Percentiles rank a stretch among this genome's conserved stretches.
These are phyloP conservation scores for Ennomos quercinarius DNA, from an alignment of 2,888 invertebrate genomes.

Conservation along the genomic window DNA sequence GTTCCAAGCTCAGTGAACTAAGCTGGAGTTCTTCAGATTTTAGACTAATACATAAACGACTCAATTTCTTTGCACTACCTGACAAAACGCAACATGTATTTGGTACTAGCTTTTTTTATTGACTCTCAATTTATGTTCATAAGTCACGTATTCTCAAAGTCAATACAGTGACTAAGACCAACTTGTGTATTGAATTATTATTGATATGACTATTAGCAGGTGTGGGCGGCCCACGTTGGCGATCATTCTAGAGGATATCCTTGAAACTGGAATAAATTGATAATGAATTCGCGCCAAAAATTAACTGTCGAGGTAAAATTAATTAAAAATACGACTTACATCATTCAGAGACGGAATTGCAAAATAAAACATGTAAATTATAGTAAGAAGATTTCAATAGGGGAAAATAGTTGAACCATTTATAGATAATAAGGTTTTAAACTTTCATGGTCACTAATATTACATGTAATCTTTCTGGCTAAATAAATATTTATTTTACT, in stretches of 20 bases:
- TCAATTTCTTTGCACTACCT: no score
- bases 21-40: no score
- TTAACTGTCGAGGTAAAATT: constrained; percentile 26
- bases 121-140: constrained; percentile 8
- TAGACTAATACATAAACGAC: no score
- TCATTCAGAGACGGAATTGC: constrained; percentile 6
- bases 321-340: constrained; percentile 22
- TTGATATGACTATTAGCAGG: constrained; percentile 24
- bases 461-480: no score
- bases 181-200: constrained; percentile 30
- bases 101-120: neutral
- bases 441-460: no score
- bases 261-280: constrained; percentile 17
- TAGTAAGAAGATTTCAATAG: no score
- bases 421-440: no score
- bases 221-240: constrained; percentile 11
- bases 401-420: no score
- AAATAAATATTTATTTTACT: no score
- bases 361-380: no score
- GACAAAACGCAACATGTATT: no score
- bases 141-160: constrained; percentile 28
- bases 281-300: constrained; percentile 34
- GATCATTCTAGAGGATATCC: constrained; percentile 14
- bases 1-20: no score
- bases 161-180: constrained; percentile 35